Evolutionary conservation across 2,888 invertebrate species (phyloP), one percentile per base, ranked within the genome.

Genomic region (Nephrotoma appendiculata): DNA sequence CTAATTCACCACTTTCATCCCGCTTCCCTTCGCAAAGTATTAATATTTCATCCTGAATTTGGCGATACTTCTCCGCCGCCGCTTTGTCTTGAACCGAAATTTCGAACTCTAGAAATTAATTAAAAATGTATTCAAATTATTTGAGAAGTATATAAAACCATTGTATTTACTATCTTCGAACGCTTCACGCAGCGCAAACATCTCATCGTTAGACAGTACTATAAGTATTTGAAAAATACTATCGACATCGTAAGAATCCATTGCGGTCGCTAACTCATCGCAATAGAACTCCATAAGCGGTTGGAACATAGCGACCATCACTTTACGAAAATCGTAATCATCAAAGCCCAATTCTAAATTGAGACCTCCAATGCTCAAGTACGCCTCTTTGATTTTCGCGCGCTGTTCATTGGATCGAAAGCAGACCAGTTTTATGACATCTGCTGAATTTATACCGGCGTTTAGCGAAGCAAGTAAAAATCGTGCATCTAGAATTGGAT

Each of bases 181-280:
- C 5, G 43, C 85, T 2, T 85, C 15, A 9, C 15, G n/a, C 5
- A 85, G 15, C 9, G 95, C 95, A 88, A 94, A 93, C 88, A 97
- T 96, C 91, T 97, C 97, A 87, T 94, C 93, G 92, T 98, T 98
- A 88, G 95, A 95, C 90, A 97, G 93, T 6, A 98, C 96, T 89
- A 97, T 96, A 90, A 98, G 93, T 86, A 98, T 95, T 91, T 98
- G 98, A 87, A 98, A 96, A 87, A 98, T 94, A 15, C 95, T 95
- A 89, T 96, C 96, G 91, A 96, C 96, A 88, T 96, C 95, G 0
- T 97, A 97, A 5, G 97, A 97, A 83, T 94, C 93, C 91, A 97
- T 95, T 44, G 98, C 98, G 88, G 96, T 94, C 89, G 96, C 95
- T 43, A 98, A 91, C 91, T 97, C 95, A 89, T 94, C 95, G 6